Conservation (phyloP, 2,113 vertebrate genomes). For the Camelus bactrianus region DNA sequence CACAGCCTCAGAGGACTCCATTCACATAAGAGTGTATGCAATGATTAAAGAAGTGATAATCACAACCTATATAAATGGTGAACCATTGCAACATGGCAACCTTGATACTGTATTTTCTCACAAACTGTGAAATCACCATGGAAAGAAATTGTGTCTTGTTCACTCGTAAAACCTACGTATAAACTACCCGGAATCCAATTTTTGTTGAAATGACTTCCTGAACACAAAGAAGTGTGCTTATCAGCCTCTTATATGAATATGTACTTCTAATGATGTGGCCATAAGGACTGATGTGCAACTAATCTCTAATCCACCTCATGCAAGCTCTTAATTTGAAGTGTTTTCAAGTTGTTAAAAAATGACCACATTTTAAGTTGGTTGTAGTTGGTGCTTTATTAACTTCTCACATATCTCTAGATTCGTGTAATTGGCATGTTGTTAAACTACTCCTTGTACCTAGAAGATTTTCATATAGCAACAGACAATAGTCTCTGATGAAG, state of each 20-base stretch:
- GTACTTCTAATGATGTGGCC: neutral
- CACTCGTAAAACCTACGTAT: neutral
- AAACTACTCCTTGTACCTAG: slow-evolving; percentile 57
- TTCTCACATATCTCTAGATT: slow-evolving; percentile 35
- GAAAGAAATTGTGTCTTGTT: neutral
- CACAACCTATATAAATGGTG: neutral
- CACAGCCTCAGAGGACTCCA: neutral
- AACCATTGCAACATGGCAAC: neutral
- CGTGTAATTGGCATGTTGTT: slow-evolving; percentile 64
- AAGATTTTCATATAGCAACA: slow-evolving; percentile 56
- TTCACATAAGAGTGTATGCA: neutral
- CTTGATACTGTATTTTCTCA: neutral
- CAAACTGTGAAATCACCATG: neutral
- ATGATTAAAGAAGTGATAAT: neutral
- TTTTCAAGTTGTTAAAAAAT: slow-evolving; percentile 51
- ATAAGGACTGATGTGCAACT: neutral
- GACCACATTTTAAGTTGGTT: neutral
- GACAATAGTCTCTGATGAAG: slow-evolving; percentile 78
- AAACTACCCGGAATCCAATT: neutral
- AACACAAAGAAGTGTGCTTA: slow-evolving; percentile 25
- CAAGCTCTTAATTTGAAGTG: slow-evolving; percentile 50
- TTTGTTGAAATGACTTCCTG: neutral
- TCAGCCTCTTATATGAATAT: neutral
- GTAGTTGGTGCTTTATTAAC: slow-evolving; percentile 40
- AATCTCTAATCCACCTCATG: neutral